Percentiles rank a stretch among this genome's conserved stretches.
phyloP scores from a whole-genome alignment of 2,888 invertebrate genomes.

The Rugalucina vietnamica region DNA sequence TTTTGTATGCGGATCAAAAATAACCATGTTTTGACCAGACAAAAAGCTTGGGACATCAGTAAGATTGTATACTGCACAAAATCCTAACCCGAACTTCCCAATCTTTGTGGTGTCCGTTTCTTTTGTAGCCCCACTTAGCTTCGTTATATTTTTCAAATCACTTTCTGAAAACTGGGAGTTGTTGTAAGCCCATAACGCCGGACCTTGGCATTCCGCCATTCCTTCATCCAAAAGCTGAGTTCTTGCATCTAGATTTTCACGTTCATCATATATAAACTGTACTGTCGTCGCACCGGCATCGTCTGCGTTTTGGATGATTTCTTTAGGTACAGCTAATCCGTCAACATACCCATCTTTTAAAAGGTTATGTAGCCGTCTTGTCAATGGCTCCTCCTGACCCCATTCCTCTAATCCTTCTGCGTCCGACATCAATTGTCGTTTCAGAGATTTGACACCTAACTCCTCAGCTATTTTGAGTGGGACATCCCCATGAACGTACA shows the following conservation, averaged over 20 bases:
- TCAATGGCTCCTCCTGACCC: conserved; percentile 78
- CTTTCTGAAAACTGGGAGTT: conserved; percentile 77
- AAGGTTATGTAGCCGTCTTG: conserved; percentile 69
- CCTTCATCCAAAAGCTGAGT: conserved; percentile 74
- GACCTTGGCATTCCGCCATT: conserved; percentile 80
- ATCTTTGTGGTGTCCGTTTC: conserved; percentile 75
- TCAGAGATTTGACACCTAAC: conserved; percentile 72
- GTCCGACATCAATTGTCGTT: conserved; percentile 67
- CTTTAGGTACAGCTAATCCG: conserved; percentile 78
- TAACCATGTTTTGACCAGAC: conserved; percentile 77
- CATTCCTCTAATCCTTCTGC: conserved; percentile 65
- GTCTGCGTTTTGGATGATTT: conserved; percentile 81
- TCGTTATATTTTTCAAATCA: conserved; percentile 80
- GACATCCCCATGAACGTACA: conserved; percentile 69
- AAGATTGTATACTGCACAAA: conserved; percentile 81
- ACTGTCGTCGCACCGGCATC: conserved; percentile 75
- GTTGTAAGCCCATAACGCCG: conserved; percentile 81
- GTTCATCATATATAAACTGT: conserved; percentile 76
- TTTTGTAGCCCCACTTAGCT: conserved; percentile 80
- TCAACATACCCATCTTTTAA: conserved; percentile 76
- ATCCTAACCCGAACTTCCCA: conserved; percentile 82
- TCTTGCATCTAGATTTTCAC: conserved; percentile 70
- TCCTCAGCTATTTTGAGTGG: conserved; percentile 67
- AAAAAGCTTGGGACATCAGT: conserved; percentile 82
- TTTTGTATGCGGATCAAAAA: conserved; percentile 81